phyloP scores from a whole-genome alignment of 2,113 vertebrate genomes.

The Odocoileus hemionus region DNA sequence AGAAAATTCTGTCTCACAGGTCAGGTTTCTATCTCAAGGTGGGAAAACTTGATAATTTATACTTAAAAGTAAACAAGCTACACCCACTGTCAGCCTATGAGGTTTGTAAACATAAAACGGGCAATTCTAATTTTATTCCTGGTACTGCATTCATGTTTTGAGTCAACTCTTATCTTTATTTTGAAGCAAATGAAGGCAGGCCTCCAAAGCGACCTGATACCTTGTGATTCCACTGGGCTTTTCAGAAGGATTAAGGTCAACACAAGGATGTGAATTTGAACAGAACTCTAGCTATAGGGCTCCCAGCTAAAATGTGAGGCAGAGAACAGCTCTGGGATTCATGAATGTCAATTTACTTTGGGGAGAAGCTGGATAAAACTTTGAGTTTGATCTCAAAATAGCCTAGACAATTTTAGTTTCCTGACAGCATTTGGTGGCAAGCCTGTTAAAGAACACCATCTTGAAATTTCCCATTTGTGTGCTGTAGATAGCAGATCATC shows the following conservation, averaged over 20 bases:
- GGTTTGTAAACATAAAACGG: neutral
- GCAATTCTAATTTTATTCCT: constrained; percentile 45
- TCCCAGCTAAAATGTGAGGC: constrained; percentile 17
- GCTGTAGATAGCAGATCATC: constrained; percentile 51
- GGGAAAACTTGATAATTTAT: constrained; percentile 51
- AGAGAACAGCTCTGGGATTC: constrained; percentile 36
- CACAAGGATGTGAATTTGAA: neutral
- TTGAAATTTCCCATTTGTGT: constrained; percentile 53
- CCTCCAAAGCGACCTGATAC: neutral
- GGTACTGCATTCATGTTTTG: neutral
- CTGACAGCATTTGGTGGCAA: constrained; percentile 67
- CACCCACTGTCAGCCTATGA: neutral
- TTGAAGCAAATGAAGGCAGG: neutral
- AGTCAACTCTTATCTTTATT: constrained; percentile 30
- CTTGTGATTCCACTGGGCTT: neutral
- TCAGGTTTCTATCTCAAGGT: constrained; percentile 51
- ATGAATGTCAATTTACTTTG: constrained; percentile 48
- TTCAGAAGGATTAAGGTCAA: neutral
- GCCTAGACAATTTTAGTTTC: constrained; percentile 67
- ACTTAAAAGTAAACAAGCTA: constrained; percentile 44
- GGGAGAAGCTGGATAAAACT: constrained; percentile 50
- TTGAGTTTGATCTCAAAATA: constrained; percentile 66
- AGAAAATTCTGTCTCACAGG: constrained; percentile 40
- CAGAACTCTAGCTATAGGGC: neutral
- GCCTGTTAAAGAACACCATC: constrained; percentile 60